phyloP scores from a whole-genome alignment of 2,888 invertebrate species.

The Hecatera dysodea region DNA sequence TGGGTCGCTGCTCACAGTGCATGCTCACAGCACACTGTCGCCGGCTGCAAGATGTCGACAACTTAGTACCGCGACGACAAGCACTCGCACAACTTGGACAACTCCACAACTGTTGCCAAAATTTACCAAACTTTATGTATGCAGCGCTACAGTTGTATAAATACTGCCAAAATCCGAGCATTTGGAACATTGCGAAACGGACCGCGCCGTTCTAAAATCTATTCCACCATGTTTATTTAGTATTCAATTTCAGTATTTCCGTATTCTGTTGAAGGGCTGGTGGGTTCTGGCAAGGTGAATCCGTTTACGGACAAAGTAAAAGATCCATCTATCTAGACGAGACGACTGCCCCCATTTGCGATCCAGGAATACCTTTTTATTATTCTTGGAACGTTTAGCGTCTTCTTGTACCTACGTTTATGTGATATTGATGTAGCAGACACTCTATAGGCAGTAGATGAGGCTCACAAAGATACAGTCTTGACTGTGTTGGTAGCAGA shows the following conservation, averaged over 20 bases:
- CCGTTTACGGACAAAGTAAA: constrained; percentile 53
- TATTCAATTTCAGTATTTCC: constrained; percentile 24
- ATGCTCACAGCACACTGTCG: neutral
- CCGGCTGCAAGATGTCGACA: constrained; percentile 45
- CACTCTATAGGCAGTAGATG: constrained; percentile 7
- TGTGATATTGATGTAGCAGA: constrained; percentile 31
- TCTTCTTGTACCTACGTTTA: constrained; percentile 17
- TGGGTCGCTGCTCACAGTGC: neutral
- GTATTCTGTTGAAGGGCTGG: neutral
- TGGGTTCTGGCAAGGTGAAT: constrained; percentile 27
- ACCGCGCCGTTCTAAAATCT: constrained; percentile 21
- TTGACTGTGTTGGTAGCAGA: neutral
- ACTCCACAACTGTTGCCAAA: constrained; percentile 63
- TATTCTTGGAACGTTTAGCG: constrained; percentile 47
- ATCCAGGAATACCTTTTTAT: constrained; percentile 52
- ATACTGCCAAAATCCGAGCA: constrained; percentile 47
- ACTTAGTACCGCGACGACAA: constrained; percentile 44
- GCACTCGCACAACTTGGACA: constrained; percentile 47
- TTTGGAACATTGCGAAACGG: constrained; percentile 45
- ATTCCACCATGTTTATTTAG: constrained; percentile 29
- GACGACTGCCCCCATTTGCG: constrained; percentile 43
- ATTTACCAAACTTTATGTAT: constrained; percentile 56
- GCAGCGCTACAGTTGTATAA: constrained; percentile 45
- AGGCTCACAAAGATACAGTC: neutral
- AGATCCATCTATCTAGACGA: constrained; percentile 49